Percentiles rank a stretch among this genome's conserved stretches.
phyloP scores from a whole-genome alignment of 2,113 vertebrate genomes.

The Anser cygnoides region DNA sequence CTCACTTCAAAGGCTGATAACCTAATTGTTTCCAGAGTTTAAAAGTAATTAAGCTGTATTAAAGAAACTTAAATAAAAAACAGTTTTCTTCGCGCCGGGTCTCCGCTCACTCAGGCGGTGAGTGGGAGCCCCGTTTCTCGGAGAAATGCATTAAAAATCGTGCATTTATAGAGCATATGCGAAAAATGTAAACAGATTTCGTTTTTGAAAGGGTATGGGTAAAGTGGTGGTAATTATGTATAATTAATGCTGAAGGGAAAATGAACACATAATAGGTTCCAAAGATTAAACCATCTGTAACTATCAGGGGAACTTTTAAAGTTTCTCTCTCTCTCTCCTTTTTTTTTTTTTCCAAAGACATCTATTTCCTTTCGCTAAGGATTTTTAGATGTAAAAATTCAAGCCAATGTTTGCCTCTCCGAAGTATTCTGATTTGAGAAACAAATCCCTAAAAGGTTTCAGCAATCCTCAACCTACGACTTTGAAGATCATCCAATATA shows the following conservation, averaged over 20 bases:
- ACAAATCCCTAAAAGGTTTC: slow-evolving; percentile 7
- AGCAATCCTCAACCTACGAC: neutral
- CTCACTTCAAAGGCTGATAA: slow-evolving; percentile 76
- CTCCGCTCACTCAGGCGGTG: neutral
- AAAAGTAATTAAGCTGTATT: slow-evolving; percentile 78
- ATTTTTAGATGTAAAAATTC: slow-evolving; percentile 33
- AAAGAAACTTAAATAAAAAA: slow-evolving; percentile 34
- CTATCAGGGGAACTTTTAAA: slow-evolving; percentile 73
- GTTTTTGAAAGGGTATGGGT: slow-evolving; percentile 62
- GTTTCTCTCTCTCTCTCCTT: neutral
- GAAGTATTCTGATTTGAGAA: neutral
- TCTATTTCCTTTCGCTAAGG: slow-evolving; percentile 14
- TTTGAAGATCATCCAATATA: slow-evolving; percentile 19
- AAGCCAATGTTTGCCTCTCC: neutral
- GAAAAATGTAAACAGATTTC: slow-evolving; percentile 68
- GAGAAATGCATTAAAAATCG: neutral
- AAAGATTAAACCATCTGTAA: slow-evolving; percentile 79
- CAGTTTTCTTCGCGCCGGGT: slow-evolving; percentile 3
- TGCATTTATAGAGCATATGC: neutral
- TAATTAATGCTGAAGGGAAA: slow-evolving; percentile 81
- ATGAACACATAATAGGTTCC: slow-evolving; percentile 72
- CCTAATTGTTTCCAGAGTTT: slow-evolving; percentile 81
- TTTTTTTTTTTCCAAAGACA: neutral
- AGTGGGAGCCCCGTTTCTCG: neutral
- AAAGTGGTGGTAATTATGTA: slow-evolving; percentile 74